Evolutionary conservation across 2,888 invertebrate species (phyloP).

Genomic region (Standfussiana lucernea): DNA sequence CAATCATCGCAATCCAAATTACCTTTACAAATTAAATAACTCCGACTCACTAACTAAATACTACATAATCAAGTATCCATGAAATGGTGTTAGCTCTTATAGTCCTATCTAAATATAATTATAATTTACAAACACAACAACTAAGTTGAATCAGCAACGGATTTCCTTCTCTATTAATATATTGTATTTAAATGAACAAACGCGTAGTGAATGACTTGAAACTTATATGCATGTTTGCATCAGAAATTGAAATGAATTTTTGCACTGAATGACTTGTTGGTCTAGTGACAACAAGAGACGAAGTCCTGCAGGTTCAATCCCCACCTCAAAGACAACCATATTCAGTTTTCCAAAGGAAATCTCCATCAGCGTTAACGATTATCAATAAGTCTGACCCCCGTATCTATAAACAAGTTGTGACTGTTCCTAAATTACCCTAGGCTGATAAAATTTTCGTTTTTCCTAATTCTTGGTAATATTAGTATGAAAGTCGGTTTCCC

Average conservation of each 20-base stretch:
- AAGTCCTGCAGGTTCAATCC: too few species aligned
- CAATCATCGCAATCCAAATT: neutral
- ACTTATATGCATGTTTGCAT: neutral
- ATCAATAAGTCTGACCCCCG: too few species aligned
- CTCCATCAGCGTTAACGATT: too few species aligned
- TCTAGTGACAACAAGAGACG: too few species aligned
- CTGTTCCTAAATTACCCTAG: too few species aligned
- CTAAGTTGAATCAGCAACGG: constrained; percentile 26
- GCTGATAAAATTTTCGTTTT: too few species aligned
- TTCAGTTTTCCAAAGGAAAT: too few species aligned
- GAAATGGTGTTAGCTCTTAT: neutral
- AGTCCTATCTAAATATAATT: constrained; percentile 39
- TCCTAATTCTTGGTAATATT: too few species aligned
- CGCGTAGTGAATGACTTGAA: neutral
- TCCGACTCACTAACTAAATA: neutral
- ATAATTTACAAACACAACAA: constrained; percentile 30
- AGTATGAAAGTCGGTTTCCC: too few species aligned
- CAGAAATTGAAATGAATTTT: neutral
- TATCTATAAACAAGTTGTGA: too few species aligned
- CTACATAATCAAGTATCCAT: neutral
- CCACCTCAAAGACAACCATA: too few species aligned
- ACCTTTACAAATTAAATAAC: neutral
- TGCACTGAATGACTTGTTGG: neutral
- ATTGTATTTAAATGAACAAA: constrained; percentile 9
- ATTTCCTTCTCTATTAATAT: constrained; percentile 45